These are phyloP conservation scores for Rhamnusium bicolor DNA, from an alignment of 2,888 invertebrate genomes.

Conservation along the genomic window DNA sequence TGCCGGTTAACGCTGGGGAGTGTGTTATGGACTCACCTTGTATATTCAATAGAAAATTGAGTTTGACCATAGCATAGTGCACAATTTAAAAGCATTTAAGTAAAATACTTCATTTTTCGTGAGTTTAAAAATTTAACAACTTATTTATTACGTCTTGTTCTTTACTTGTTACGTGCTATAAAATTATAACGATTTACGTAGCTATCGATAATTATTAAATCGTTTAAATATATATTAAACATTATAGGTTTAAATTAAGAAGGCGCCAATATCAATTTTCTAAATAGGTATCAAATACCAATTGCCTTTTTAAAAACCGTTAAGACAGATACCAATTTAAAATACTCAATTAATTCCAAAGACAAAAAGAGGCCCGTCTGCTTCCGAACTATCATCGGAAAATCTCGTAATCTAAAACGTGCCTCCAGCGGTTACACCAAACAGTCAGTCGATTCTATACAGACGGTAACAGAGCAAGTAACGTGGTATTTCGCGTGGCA, in stretches of 20 bases:
- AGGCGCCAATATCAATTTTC: not conserved
- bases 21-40: no score
- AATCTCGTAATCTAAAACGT: slow-evolving; percentile 23
- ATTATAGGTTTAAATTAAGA: not conserved
- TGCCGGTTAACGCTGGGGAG: no score
- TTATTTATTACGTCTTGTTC: no score
- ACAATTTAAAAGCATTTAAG: no score
- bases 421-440: slow-evolving; percentile 32
- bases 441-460: slow-evolving; percentile 24
- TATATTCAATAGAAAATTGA: no score
- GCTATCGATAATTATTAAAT: no score
- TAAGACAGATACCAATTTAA: slow-evolving; percentile 6
- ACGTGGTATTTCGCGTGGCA: slow-evolving; percentile 25
- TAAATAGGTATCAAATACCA: not conserved
- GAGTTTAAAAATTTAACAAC: no score
- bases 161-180: no score
- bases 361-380: not conserved
- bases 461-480: slow-evolving; percentile 16
- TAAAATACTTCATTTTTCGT: no score
- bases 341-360: slow-evolving; percentile 11
- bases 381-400: slow-evolving; percentile 12
- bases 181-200: no score
- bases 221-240: not conserved
- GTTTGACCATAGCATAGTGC: no score
- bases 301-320: not conserved